These are phyloP conservation scores for Helicoverpa armigera DNA, from an alignment of 1,140 invertebrate species.

Conservation along the genomic window DNA sequence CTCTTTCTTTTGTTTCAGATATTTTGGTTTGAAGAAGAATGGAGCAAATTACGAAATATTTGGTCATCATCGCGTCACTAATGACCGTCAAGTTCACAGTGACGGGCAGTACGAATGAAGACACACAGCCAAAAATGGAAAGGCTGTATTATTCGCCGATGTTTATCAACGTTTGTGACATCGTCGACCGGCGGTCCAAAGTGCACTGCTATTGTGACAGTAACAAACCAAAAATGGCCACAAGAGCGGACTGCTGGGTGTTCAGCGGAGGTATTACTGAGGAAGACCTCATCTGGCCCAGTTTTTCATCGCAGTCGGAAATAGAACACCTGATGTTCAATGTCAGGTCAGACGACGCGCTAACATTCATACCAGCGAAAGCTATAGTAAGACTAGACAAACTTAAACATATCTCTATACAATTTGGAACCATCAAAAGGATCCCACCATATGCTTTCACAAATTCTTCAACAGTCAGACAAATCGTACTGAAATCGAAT, in stretches of 20 bases:
- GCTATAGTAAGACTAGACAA: slow-evolving; percentile 89
- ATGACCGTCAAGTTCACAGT: slow-evolving; percentile 76
- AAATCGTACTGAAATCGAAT: slow-evolving; percentile 90
- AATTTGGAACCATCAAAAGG: slow-evolving; percentile 90
- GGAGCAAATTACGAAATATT: slow-evolving; percentile 76
- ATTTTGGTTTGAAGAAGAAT: slow-evolving; percentile 61
- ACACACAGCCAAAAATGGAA: slow-evolving; percentile 73
- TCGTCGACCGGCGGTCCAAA: slow-evolving; percentile 77
- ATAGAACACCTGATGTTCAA: slow-evolving; percentile 90
- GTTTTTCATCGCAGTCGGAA: slow-evolving; percentile 90
- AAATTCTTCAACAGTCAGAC: slow-evolving; percentile 89
- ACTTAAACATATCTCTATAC: slow-evolving; percentile 89
- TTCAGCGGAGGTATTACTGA: slow-evolving; percentile 88
- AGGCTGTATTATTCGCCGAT: slow-evolving; percentile 76
- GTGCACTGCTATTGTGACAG: slow-evolving; percentile 85
- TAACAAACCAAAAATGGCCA: slow-evolving; percentile 77
- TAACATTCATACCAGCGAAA: slow-evolving; percentile 90
- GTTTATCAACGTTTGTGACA: slow-evolving; percentile 83
- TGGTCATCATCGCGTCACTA: slow-evolving; percentile 78
- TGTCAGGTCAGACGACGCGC: slow-evolving; percentile 88
- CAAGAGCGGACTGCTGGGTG: slow-evolving; percentile 88
- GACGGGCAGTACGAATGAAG: slow-evolving; percentile 75
- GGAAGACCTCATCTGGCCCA: slow-evolving; percentile 90
- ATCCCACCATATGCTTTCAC: slow-evolving; percentile 91
- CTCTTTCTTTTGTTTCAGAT: slow-evolving; percentile 76